Evolutionary conservation across 2,113 vertebrate species (phyloP), one percentile per base, ranked within the genome.

Genomic region (Cardinalis cardinalis): DNA sequence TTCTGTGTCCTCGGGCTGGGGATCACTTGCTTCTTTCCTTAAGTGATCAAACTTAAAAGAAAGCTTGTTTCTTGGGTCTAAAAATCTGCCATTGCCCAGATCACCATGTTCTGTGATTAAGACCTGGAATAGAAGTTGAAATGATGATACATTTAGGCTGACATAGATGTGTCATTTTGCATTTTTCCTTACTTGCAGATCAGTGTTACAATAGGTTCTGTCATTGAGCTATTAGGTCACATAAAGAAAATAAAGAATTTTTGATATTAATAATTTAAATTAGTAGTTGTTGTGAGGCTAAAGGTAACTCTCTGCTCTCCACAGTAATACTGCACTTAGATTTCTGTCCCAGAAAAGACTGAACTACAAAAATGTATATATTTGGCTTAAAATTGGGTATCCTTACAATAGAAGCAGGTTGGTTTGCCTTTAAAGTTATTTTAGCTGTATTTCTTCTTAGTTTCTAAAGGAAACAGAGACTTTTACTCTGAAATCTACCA

Each of bases 21-120:
- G 96, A 65, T 99, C 98, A 21, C 98, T 98, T 43, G 98, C 98
- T 97, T 99, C 99, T 97, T 99, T 99, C 93, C 98, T 98, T 97
- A 99, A 97, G 83, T 99, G 99, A 96, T 99, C 99, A 91, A 98
- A 99, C 95, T 98, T 99, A 95, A 99, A 99, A 41, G 99, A 99
- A 94, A 99, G 96, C 92, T 98, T 99, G 97, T 99, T 99, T 90
- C 98, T 98, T 68, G 99, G 99, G 97, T 99, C 99, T 94, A 99
- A 98, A 97, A 98, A 99, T 91, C 99, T 98, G 59, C 99, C 98
- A 20, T 98, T 98, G 81, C 99, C 98, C 84, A 99, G 97, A 89
- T 99, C 98, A 52, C 99, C 99, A 6, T 99, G 99, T 94, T 99
- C 99, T 65, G 99, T 99, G 91, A 99, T 99, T 97, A 99, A 97